These are phyloP conservation scores for Gobiocypris rarus DNA, from an alignment of 2,113 vertebrate species.

Conservation along the genomic window DNA sequence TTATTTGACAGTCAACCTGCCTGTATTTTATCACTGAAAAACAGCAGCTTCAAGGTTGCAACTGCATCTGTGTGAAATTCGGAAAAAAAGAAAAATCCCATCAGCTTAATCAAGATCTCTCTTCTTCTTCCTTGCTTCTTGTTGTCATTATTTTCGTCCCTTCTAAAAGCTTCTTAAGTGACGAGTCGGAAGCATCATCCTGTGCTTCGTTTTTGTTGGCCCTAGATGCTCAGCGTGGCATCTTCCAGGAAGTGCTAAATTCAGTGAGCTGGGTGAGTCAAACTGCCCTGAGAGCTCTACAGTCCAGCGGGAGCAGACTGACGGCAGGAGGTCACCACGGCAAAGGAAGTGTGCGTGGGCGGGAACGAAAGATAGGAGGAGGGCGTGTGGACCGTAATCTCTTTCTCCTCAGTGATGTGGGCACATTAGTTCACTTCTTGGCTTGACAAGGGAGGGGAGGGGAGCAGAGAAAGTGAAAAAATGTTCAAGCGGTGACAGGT, in stretches of 20 bases:
- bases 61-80: background rate
- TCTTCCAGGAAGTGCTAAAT: constrained; percentile 47
- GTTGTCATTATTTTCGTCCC: constrained; percentile 31
- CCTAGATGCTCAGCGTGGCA: background rate
- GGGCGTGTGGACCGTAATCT: constrained; percentile 39
- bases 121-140: constrained; percentile 8
- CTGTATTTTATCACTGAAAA: background rate
- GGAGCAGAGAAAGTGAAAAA: background rate
- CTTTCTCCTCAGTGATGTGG: constrained; percentile 29
- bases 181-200: background rate
- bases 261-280: constrained; percentile 25
- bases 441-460: background rate
- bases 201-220: background rate
- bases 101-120: constrained; percentile 25
- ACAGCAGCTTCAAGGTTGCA: constrained; percentile 2
- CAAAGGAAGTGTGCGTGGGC: constrained; percentile 57
- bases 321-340: constrained; percentile 59
- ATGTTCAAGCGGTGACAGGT: constrained; percentile 31
- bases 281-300: constrained; percentile 46
- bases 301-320: constrained; percentile 43
- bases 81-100: background rate
- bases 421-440: constrained; percentile 41
- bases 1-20: background rate
- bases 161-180: constrained; percentile 31
- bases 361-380: background rate